Percentiles rank a stretch among this genome's conserved stretches.
These are phyloP conservation scores for Anthoscopus minutus DNA, from an alignment of 2,113 vertebrate genomes.

Conservation along the genomic window DNA sequence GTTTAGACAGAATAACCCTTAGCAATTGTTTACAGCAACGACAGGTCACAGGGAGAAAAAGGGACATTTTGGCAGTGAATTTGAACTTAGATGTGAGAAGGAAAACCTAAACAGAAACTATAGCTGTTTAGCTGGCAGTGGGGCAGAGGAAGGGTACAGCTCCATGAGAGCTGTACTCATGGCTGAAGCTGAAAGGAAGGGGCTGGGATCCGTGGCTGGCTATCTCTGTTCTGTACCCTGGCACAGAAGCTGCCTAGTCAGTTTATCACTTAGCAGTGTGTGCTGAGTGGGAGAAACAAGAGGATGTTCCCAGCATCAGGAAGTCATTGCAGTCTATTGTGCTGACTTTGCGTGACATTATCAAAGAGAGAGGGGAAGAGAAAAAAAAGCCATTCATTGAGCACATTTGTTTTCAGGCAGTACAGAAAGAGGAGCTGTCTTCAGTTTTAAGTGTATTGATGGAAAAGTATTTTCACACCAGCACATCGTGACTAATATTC, in stretches of 20 bases:
- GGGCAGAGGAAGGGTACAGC: neutral
- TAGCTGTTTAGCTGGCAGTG: neutral
- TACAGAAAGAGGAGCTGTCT: slow-evolving; percentile 26
- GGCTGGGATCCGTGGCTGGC: neutral
- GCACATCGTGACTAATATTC: neutral
- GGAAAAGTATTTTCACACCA: slow-evolving; percentile 43
- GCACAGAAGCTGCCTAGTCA: neutral
- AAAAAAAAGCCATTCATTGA: neutral
- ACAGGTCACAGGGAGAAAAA: neutral
- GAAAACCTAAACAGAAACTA: neutral
- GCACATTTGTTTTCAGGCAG: slow-evolving; percentile 21
- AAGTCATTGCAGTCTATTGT: neutral
- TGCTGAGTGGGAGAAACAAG: neutral
- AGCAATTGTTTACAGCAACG: neutral
- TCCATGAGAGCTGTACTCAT: neutral
- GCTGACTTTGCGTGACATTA: slow-evolving; percentile 3
- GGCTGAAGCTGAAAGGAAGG: neutral
- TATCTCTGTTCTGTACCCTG: neutral
- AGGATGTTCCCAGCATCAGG: slow-evolving; percentile 13
- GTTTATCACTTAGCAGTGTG: neutral
- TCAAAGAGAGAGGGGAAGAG: neutral
- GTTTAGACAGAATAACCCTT: neutral
- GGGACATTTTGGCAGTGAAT: neutral
- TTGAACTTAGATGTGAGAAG: neutral
- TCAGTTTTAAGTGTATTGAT: neutral